Percentiles rank a stretch among this genome's conserved stretches.
phyloP scores from a whole-genome alignment of 2,113 vertebrate genomes.

The Gymnobelideus leadbeateri region DNA sequence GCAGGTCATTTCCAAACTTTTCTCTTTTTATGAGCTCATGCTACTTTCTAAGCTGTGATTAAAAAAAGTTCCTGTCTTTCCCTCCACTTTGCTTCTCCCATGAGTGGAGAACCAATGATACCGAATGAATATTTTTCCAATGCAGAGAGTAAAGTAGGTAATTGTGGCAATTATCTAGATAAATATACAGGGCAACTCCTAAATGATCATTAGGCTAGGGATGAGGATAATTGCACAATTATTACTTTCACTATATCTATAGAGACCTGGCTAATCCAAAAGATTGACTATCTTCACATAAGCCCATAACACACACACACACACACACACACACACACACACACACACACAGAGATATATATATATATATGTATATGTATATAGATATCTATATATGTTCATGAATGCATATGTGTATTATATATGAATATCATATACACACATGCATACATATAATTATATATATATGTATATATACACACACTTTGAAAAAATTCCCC shows the following conservation, averaged over 20 bases:
- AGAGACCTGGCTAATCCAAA: neutral
- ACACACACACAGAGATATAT: neutral
- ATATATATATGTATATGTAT: no score
- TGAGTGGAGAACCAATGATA: neutral
- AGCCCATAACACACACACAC: neutral
- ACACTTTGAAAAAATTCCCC: neutral
- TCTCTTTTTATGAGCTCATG: neutral
- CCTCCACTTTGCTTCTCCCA: neutral
- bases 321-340: no score
- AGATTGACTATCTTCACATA: neutral
- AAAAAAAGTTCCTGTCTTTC: neutral
- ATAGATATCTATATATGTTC: no score
- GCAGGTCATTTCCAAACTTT: neutral
- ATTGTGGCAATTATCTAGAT: constrained; percentile 11
- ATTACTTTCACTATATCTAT: neutral
- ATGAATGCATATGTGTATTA: neutral
- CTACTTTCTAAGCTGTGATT: neutral
- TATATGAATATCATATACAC: neutral
- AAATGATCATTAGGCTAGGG: neutral
- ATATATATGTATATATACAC: neutral
- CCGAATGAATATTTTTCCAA: neutral
- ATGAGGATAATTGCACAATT: neutral
- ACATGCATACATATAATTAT: neutral
- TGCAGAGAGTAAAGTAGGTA: neutral
- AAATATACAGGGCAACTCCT: neutral